These are phyloP conservation scores for Antheraea pernyi DNA, from an alignment of 1,140 invertebrate species.

Conservation along the genomic window DNA sequence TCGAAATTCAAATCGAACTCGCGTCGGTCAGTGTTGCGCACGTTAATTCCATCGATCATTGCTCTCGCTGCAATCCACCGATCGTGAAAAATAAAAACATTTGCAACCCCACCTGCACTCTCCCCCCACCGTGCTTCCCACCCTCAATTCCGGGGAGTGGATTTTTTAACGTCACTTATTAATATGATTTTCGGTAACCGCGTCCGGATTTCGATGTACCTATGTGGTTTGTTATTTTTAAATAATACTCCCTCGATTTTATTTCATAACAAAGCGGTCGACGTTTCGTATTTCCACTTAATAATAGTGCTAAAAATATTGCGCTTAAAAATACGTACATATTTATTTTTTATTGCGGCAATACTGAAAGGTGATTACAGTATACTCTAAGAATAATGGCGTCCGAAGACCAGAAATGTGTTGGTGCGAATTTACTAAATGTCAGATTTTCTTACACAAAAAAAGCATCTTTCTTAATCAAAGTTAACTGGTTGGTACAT, in stretches of 20 bases:
- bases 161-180: constrained; percentile 70
- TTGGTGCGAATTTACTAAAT: too few species aligned
- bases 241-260: not conserved
- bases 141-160: constrained; percentile 46
- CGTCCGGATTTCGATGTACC: not conserved
- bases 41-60: constrained; percentile 78
- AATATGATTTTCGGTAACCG: constrained; percentile 31
- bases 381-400: too few species aligned
- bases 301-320: constrained; percentile 6
- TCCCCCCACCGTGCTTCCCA: constrained; percentile 26
- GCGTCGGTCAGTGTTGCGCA: constrained; percentile 55
- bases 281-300: not conserved
- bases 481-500: too few species aligned
- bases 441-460: too few species aligned
- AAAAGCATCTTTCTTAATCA: too few species aligned
- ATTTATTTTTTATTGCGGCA: too few species aligned
- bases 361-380: too few species aligned
- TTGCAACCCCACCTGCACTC: constrained; percentile 58
- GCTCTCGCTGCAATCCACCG: constrained; percentile 73
- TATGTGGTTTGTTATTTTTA: not conserved
- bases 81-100: constrained; percentile 77
- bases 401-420: too few species aligned
- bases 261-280: not conserved
- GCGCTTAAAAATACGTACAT: too few species aligned
- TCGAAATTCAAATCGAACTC: constrained; percentile 53